Base-by-base conservation (phyloP, 2,888 invertebrate species). In the Chrysolina oricalcia region DNA sequence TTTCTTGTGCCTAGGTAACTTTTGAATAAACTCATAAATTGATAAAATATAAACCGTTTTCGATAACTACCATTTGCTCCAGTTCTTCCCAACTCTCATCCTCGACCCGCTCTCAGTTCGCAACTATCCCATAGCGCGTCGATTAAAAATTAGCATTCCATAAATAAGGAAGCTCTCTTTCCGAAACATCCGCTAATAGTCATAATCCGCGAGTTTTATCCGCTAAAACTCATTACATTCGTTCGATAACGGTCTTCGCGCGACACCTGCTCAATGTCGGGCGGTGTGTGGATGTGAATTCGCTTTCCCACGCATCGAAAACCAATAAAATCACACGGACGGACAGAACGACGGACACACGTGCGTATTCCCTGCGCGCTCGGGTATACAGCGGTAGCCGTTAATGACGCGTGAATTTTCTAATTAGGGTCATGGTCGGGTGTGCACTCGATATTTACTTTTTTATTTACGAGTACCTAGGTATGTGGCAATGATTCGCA, bases 221-320 rank as follows among this genome's bases (percentile, higher is more conserved):
- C n/a, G 4, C 50, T 19, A 41, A 68, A 56, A 19, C 15, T 41
- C 50, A 40, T 35, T 53, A 35, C 40, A 19, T 35, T 53, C 40
- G 13, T 35, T 40, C 2, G 23, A 40, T 75, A 76, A 76, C 76
- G 76, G 76, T 73, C 72, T 27, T 62, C 69, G 27, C 21, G 48
- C 62, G 76, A 76, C 76, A 76, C 76, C 76, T 76, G 76, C 73
- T 62, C 62, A 19, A 40, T 66, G 59, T 59, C 59, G 53, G 19
- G 35, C 50, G 19, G 43, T n/a, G 53, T 66, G 73, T 68, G 68
- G 72, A 76, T 66, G 73, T 68, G 68, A 74, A 76, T 72, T 69
- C 64, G 72, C 68, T 77, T 71, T 77, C 77, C 77, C 77, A 77
- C 77, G 77, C 77, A 74, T 75, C 72, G 63, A 53, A 69, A 65